phyloP scores from a whole-genome alignment of 1,140 invertebrate genomes.

The Anastrepha obliqua region DNA sequence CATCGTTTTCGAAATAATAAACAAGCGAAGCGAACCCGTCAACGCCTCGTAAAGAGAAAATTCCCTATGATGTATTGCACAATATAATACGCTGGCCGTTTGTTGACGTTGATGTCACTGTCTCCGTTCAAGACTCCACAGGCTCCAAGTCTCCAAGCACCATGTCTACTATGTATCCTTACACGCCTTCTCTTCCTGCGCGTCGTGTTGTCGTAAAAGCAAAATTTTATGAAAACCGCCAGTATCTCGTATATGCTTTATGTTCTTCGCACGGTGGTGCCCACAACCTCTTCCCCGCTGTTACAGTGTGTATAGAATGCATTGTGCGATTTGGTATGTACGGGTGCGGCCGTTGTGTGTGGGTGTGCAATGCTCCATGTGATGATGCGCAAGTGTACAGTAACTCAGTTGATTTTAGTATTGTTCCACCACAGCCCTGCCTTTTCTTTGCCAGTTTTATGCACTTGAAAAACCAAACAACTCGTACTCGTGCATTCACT shows the following conservation, averaged over 20 bases:
- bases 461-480: neutral
- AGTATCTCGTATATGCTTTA: neutral
- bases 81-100: neutral
- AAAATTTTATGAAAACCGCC: too few species aligned
- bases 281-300: neutral
- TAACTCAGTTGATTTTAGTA: neutral
- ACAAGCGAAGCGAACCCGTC: neutral
- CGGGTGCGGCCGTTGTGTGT: neutral
- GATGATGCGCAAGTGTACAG: neutral
- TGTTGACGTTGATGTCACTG: neutral
- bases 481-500: neutral
- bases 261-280: neutral
- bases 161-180: neutral
- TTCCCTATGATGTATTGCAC: neutral
- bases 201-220: neutral
- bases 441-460: neutral
- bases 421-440: neutral
- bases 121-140: neutral
- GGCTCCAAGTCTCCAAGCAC: neutral
- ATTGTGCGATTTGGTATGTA: too few species aligned
- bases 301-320: neutral
- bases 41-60: slow-evolving; percentile 27
- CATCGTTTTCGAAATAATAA: neutral
- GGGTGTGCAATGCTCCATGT: neutral
- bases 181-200: neutral